Evolutionary conservation across 1,140 invertebrate genomes (phyloP), one percentile per base, ranked within the genome.

Genomic region (Brachionus rotundiformis): DNA sequence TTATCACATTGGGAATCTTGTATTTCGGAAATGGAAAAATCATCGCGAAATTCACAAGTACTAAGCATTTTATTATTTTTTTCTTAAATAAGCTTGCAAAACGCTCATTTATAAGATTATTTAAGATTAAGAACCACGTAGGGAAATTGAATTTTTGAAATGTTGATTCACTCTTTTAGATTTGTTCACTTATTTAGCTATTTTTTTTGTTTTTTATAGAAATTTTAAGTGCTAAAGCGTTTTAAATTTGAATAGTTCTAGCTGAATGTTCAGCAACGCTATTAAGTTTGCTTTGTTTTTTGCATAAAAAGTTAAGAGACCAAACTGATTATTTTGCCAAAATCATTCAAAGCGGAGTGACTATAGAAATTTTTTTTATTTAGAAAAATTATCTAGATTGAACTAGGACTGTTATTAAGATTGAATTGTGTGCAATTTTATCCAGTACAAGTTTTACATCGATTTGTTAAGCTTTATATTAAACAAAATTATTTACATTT

Each of bases 161-260:
- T 33, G 16, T 68, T 68, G 11, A 36, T 33, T 68, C 16, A 10
- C 33, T 68, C 33, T 68, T 68, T 68, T 36, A 63, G 29, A 63
- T 63, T 63, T 63, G 63, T 68, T 31, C 33, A 68, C 19, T 68
- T 19, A 36, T 33, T 68, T 68, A 36, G 63, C 33, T 68, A 36
- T 39, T 68, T 68, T 63, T 63, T 63, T 31, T 25, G 29, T 36
- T 33, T 68, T 68, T 19, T 33, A 68, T 54, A 16, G 47, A 54
- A 68, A 33, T 68, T 68, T 68, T 29, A 68, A 68, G 63, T 68
- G 33, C 63, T 68, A 36, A 68, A 68, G 31, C 31, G 63, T 68
- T 63, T 27, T 63, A 63, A 29, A 63, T 63, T 63, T 63, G 63
- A 68, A 68, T 68, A 36, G 63, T 68, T 68, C 61, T 54, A 27